phyloP scores from a whole-genome alignment of 2,113 vertebrate genomes.

The Scolopax mira region DNA sequence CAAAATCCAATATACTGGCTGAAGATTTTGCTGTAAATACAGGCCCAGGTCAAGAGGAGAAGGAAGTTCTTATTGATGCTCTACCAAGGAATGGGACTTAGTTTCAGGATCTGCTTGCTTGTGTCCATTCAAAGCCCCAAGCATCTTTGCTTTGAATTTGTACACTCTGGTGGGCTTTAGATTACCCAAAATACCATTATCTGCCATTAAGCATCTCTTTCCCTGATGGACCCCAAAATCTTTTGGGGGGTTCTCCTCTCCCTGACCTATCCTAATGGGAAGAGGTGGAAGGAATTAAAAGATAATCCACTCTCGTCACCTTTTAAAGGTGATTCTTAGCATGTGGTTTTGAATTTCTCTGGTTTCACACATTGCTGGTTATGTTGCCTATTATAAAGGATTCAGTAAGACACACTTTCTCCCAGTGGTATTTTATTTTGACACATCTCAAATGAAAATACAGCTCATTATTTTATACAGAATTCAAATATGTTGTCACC shows the following conservation, averaged over 20 bases:
- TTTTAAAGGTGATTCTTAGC: conserved; percentile 35
- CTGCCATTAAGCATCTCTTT: neutral
- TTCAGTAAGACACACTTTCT: conserved; percentile 58
- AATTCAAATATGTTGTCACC: conserved; percentile 61
- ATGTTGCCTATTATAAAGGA: conserved; percentile 62
- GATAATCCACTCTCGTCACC: neutral
- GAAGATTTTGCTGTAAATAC: neutral
- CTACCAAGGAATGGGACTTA: neutral
- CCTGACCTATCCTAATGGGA: neutral
- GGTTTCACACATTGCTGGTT: conserved; percentile 70
- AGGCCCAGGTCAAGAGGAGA: neutral
- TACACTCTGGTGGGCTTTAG: neutral
- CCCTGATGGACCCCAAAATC: neutral
- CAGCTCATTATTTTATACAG: conserved; percentile 65
- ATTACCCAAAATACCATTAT: neutral
- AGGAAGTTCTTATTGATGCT: neutral
- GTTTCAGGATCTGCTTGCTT: neutral
- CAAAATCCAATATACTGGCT: rapidly evolving
- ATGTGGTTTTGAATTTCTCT: conserved; percentile 28
- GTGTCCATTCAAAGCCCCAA: neutral
- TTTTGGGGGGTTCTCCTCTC: neutral
- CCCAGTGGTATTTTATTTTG: conserved; percentile 69
- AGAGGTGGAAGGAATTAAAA: neutral
- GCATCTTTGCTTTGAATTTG: neutral
- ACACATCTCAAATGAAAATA: conserved; percentile 66